Evolutionary conservation across 2,888 invertebrate genomes (phyloP), one percentile per base, ranked within the genome.

Genomic region (Dione vanillae): DNA sequence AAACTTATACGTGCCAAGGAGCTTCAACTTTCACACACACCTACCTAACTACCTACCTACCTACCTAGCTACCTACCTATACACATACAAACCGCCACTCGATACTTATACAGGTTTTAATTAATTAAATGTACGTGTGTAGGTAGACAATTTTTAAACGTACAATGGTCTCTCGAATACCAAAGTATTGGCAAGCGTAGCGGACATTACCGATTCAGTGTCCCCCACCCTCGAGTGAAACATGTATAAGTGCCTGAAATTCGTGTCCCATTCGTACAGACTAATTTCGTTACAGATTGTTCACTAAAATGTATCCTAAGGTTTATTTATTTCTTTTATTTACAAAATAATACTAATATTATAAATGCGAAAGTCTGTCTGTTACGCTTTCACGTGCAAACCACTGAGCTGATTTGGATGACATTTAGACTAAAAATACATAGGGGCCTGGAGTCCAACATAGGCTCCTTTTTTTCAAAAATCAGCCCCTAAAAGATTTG

Each of bases 191-290:
- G 65, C 52, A 52, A 47, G 45, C 47, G 27, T 40, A 47, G 56
- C 40, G 47, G 56, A 47, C 65, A 65, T 67, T 58, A 58, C 58
- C 67, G 58, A 58, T 58, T 59, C 67, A 47, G 58, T 40, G 58
- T 47, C 40, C 58, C n/a, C 56, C 47, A 59, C 37, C 58, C 67
- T 56, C 58, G 9, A 11, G n/a, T 49, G 58, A 40, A 66, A 56
- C 54, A 67, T 58, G 58, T 20, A 59, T 40, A 49, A 58, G 47
- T 67, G 58, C 10, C 58, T 67, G 58, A 58, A 67, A 47, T 58
- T 59, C 40, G 58, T 58, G 58, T 67, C 37, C 49, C 49, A 20
- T 20, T n/a, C 20, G 14, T 37, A 67, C 47, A 58, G 58, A 59
- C 58, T n/a, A 47, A 58, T 40, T 20, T 47, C 9, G 16, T 35